Conservation (phyloP, 2,113 vertebrate species). For the Pogonocichla stellata region DNA sequence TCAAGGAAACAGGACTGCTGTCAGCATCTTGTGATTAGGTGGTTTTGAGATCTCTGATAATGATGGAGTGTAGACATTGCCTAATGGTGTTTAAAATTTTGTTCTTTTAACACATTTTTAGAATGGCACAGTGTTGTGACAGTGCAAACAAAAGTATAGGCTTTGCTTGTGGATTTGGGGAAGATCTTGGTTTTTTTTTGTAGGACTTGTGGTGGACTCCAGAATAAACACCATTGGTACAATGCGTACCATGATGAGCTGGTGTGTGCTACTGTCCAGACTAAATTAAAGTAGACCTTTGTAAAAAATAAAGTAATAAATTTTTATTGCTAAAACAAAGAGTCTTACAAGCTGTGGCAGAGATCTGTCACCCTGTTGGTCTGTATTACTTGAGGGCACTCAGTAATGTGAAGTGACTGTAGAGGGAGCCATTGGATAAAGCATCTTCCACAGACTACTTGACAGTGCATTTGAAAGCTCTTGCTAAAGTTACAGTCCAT, state of each 20-base stretch:
- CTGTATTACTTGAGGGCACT: background rate
- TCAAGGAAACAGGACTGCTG: background rate
- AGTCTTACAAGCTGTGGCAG: background rate
- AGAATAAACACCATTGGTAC: background rate
- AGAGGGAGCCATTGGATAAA: slow-evolving; percentile 45
- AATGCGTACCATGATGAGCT: background rate
- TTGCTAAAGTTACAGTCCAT: background rate
- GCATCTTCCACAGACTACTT: background rate
- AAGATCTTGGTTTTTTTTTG: background rate
- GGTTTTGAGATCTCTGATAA: background rate
- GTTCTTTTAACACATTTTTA: background rate
- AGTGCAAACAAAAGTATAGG: background rate
- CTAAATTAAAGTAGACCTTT: background rate
- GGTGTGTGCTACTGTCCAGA: background rate
- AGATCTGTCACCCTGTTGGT: background rate
- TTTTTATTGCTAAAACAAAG: background rate
- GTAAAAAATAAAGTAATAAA: background rate
- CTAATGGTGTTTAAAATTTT: background rate
- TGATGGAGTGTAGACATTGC: background rate
- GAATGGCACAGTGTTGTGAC: background rate
- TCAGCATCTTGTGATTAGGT: background rate
- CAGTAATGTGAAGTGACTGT: background rate
- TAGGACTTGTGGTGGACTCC: background rate
- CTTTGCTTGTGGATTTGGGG: background rate
- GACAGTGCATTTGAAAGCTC: background rate